Evolutionary conservation across 1,140 invertebrate species (phyloP), one percentile per base, ranked within the genome.

Genomic region (Cheumatopsyche charites): DNA sequence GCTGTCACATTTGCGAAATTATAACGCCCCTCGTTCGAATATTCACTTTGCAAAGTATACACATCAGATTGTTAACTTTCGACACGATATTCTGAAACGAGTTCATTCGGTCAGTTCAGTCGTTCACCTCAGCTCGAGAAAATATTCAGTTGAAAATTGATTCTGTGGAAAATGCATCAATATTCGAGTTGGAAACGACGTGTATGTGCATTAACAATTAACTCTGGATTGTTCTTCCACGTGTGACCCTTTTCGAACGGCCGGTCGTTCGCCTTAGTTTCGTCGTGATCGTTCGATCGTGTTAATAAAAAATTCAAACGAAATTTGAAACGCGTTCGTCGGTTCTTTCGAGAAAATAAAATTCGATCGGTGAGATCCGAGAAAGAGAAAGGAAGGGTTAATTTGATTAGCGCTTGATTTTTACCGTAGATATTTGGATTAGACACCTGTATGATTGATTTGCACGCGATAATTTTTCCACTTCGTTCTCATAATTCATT

Each of bases 321-420:
- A 36, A 36, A 36, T 36, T 36, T 9, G 29, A 36, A 36, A 36
- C 9, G 29, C 29, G 29, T 36, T 4, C 29, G 29, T 36, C 9
- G 29, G 9, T 9, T 36, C 29, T 3, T n/a, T 9, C 15, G 15
- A 52, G 19, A 17, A 52, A 52, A 52, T 13, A 17, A 52, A 52
- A 52, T 17, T 15, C 19, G 47, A 52, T 17, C 19, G 47, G 47
- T 15, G 47, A 17, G 47, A 52, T 19, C 47, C 15, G 47, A 7
- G 47, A 52, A 52, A 52, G 47, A 52, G 47, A 52, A 52, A 52
- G 47, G 47, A 52, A 52, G 47, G 47, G 47, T 15, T 52, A 52
- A 52, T 52, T 52, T 19, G 15, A 15, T 52, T 52, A 52, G 47
- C 47, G 47, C 19, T 52, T 45, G n/a, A 36, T 36, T 36, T 36